Evolutionary conservation across 2,113 vertebrate species (phyloP), one percentile per base, ranked within the genome.

Genomic region (Tachysurus fulvidraco): DNA sequence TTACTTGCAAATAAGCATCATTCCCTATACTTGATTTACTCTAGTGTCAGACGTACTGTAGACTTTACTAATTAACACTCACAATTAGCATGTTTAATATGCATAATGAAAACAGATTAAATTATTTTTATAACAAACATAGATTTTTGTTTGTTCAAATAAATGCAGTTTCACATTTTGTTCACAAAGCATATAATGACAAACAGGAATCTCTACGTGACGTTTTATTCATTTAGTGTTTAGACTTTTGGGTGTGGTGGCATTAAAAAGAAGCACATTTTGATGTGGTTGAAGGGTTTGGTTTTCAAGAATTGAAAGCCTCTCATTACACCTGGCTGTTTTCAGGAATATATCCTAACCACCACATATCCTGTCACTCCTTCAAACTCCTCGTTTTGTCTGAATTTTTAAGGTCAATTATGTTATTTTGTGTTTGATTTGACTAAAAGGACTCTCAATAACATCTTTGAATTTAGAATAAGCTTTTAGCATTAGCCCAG

Each of bases 1-100:
- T 57, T 62, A 65, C 73, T 60, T 84, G 77, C 23, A 88, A 44
- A 65, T 88, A 83, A 88, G 55, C 74, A 81, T 81, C 81, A 52
- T 88, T 25, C 36, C 46, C 13, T 77, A 13, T 28, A 9, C 13
- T 28, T 77, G 44, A 69, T 74, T 77, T 59, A 83, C 67, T 77
- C 8, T 54, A 55, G 41, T 78, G 50, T 41, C 41, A 55, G 50
- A 78, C 65, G 11, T 54, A 54, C 59, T 82, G 21, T 64, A 73
- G 19, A 71, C 5, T 73, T 73, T 21, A 62, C 17, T 30, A 54
- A 21, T 10, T 0, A 52, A 59, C 52, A 81, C 44, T 36, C 10
- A 50, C 8, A 16, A 16, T 44, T 21, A 12, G 12, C 2, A 13
- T 46, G 11, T 74, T 50, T 74, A n/a, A 77, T 77, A 77, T 77